Base-by-base conservation (phyloP, 1,140 invertebrate genomes). In the Atta colombica region DNA sequence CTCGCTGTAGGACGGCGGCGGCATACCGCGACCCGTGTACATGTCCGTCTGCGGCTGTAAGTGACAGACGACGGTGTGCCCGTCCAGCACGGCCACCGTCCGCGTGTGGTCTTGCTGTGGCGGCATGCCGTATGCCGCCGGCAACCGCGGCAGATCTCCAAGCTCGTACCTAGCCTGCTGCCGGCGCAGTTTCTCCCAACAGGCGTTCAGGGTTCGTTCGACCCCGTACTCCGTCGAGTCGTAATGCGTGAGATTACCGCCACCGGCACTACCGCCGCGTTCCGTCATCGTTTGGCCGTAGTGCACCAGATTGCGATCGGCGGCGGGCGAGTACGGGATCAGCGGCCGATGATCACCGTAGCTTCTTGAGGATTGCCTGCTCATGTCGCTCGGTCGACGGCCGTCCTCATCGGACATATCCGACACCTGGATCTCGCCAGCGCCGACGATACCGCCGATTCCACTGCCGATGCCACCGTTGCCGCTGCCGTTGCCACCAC, bases 1-100 rank as follows among this genome's bases (percentile, higher is more conserved):
- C 93, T 96, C 96, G 93, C 96, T 96, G 92, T 96, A 96, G 49
- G 97, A 96, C 61, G 96, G 96, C 2, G 96, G 96, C 92, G 94
- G 96, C 92, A 91, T 95, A 92, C 95, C 96, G 74, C 94, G 95
- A 74, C 95, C 96, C 61, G 95, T 95, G 91, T 96, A 96, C 85
- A 96, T 96, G 91, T 96, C 96, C 92, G 91, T 96, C 94, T 94
- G 97, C 4, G 97, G 97, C 93, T 98, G 97, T 65, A 98, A 94
- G 91, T 98, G 97, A 92, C 97, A 98, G 14, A 98, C 97, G 51
- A 98, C 98, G 85, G 97, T 98, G 90, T 98, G 97, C 1, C 97
- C 97, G 92, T 98, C 97, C 14, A 98, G 95, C 1, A 98, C 97
- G 1, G 98, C 97, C 6, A 98, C 97, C 92, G 97, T 96, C 95